phyloP scores from a whole-genome alignment of 1,140 invertebrate species.

The Arion vulgaris region DNA sequence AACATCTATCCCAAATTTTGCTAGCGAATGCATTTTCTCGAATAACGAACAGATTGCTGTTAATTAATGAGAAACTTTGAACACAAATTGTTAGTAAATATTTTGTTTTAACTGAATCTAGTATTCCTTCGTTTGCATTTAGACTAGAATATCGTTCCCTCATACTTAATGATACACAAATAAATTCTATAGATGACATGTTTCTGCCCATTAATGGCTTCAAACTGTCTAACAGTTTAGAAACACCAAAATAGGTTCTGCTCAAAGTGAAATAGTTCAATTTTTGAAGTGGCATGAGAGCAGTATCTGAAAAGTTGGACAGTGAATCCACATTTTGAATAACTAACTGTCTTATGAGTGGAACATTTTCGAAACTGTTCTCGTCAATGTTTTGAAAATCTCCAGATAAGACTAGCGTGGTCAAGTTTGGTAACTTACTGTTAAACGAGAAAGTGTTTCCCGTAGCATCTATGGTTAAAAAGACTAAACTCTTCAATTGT shows the following conservation, averaged over 20 bases:
- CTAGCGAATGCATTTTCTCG: not conserved
- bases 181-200: not conserved
- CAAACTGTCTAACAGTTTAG: not conserved
- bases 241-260: not conserved
- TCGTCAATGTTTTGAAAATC: not conserved
- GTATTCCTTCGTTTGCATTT: not conserved
- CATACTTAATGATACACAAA: not conserved
- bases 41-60: not conserved
- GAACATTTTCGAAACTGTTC: not conserved
- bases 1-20: not conserved
- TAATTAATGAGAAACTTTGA: not conserved
- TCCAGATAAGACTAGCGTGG: not conserved
- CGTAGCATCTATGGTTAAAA: not conserved
- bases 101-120: not conserved
- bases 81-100: not conserved
- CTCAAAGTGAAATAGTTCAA: not conserved
- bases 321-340: not conserved
- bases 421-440: not conserved
- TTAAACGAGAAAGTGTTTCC: not conserved
- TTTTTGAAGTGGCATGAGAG: not conserved
- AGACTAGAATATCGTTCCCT: not conserved
- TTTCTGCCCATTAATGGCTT: conserved; percentile 6
- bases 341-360: not conserved
- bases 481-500: not conserved
- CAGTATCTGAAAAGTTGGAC: not conserved